Evolutionary conservation across 2,797 vertebrate species (phyloP).

Genomic region (Antennarius maculatus): DNA sequence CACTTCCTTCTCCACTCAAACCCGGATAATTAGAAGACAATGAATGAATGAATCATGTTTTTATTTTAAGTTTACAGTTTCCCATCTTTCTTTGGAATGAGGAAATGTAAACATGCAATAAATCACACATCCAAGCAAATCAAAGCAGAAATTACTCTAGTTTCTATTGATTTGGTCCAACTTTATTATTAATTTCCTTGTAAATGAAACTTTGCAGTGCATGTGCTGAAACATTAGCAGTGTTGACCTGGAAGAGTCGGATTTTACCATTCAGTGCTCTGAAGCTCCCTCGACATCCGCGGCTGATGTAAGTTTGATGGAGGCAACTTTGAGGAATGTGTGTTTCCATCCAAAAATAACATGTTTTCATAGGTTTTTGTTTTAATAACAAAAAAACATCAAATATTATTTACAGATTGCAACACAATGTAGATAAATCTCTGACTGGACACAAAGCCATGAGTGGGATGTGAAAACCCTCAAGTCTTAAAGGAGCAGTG

Average conservation of each 20-base stretch:
- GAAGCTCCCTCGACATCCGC: constrained; percentile 27
- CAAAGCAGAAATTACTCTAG: constrained; percentile 35
- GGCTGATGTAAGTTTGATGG: constrained; percentile 9
- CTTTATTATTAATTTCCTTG: constrained; percentile 61
- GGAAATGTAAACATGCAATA: too few species aligned
- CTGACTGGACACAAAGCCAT: constrained; percentile 15
- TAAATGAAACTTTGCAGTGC: constrained; percentile 38
- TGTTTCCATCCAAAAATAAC: constrained; percentile 24
- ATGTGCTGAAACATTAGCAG: constrained; percentile 42
- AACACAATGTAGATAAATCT: constrained; percentile 35
- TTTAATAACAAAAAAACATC: constrained; percentile 7
- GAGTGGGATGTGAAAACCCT: constrained; percentile 33
- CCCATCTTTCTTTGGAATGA: too few species aligned
- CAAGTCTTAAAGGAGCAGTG: constrained; percentile 15
- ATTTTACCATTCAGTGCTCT: constrained; percentile 31
- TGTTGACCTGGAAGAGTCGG: constrained; percentile 25
- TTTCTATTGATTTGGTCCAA: constrained; percentile 68
- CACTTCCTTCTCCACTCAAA: too few species aligned
- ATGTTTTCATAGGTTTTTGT: not conserved
- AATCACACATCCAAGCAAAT: not conserved
- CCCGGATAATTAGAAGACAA: too few species aligned
- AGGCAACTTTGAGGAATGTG: constrained; percentile 27
- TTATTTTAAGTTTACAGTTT: too few species aligned
- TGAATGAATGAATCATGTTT: too few species aligned
- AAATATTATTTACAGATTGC: not conserved